A percentile compares a stretch with the other conserved stretches of the same genome.
phyloP scores from a whole-genome alignment of 1,140 invertebrate genomes.

The Leptopilina boulardi region DNA sequence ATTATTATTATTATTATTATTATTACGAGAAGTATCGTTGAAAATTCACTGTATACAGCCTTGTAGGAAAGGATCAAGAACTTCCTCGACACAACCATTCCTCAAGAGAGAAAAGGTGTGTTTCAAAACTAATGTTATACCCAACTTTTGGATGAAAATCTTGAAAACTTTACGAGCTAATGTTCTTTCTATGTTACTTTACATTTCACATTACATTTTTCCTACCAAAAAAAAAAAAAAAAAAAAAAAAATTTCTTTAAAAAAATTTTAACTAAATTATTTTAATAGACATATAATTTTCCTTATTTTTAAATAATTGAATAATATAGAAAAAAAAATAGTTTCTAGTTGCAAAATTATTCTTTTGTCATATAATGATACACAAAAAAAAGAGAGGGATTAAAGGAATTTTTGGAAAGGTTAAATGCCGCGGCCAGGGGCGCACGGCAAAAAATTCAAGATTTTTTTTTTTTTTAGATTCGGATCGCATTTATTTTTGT shows the following conservation, averaged over 20 bases:
- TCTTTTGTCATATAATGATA: neutral
- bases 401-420: neutral
- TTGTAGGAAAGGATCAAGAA: constrained; percentile 47
- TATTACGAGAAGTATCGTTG: constrained; percentile 7
- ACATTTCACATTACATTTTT: neutral
- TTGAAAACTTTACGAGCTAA: constrained; percentile 19
- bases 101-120: constrained; percentile 46
- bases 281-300: no score
- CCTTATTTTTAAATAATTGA: no score
- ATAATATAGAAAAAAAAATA: no score
- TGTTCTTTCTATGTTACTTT: neutral
- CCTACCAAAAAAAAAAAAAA: neutral
- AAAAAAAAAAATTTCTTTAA: no score
- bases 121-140: constrained; percentile 43
- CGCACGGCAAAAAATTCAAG: constrained; percentile 42
- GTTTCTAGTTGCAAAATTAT: neutral
- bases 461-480: constrained; percentile 57
- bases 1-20: neutral
- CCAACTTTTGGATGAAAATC: constrained; percentile 49
- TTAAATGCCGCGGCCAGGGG: constrained; percentile 20
- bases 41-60: constrained; percentile 7
- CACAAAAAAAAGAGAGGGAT: neutral
- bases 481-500: constrained; percentile 73
- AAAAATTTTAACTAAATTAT: no score
- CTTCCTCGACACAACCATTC: constrained; percentile 45